These are phyloP conservation scores for Simalia tracyae DNA, from an alignment of 2,797 vertebrate genomes.

Conservation along the genomic window DNA sequence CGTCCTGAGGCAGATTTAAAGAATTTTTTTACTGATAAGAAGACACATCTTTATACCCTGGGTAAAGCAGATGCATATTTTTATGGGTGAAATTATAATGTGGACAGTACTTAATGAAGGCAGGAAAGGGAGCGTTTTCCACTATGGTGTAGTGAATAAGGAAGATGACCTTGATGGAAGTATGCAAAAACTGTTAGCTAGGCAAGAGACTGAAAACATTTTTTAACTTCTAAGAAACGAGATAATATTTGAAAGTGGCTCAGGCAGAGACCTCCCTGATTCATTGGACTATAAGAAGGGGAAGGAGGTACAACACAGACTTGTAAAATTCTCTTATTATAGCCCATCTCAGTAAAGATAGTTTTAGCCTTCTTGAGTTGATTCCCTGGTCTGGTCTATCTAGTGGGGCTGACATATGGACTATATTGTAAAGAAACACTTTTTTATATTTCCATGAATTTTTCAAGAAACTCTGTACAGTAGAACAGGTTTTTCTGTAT, in stretches of 20 bases:
- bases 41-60: constrained; percentile 93
- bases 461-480: not conserved
- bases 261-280: not conserved
- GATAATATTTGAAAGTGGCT: no score
- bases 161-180: not conserved
- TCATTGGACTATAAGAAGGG: not conserved
- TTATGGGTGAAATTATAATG: not conserved
- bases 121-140: not conserved
- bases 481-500: not conserved
- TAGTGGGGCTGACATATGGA: not conserved
- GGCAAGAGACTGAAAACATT: not conserved
- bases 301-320: not conserved
- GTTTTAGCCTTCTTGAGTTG: not conserved
- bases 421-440: not conserved
- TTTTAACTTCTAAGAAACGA: not conserved
- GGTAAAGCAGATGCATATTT: constrained; percentile 70
- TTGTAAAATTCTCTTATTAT: not conserved
- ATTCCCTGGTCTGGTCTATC: not conserved
- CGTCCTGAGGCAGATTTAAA: constrained; percentile 91
- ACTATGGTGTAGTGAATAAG: not conserved
- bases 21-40: constrained; percentile 94
- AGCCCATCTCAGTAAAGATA: not conserved
- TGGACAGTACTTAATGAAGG: not conserved
- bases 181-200: not conserved
- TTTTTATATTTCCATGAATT: not conserved